A percentile compares a stretch with the other conserved stretches of the same genome.
Conservation (phyloP, 2,888 invertebrate species). For the Capitulum mitella region DNA sequence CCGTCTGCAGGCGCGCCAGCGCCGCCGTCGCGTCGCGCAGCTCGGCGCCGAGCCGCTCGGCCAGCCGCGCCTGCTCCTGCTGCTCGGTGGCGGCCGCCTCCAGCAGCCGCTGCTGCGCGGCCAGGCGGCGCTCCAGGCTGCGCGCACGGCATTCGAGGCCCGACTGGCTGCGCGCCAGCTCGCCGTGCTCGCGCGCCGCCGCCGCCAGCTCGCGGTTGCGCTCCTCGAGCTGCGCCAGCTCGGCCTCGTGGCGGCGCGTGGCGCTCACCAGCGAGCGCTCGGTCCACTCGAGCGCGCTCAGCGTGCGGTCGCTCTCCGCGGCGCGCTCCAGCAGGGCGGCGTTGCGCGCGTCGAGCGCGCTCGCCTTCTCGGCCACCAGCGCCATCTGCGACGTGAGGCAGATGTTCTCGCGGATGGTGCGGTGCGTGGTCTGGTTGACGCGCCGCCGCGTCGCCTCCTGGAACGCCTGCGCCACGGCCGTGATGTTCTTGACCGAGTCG, state of each 20-base stretch:
- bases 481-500: background rate
- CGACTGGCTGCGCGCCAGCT: too few relatives aligned
- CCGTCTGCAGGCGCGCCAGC: background rate
- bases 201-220: background rate
- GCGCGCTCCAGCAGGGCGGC: background rate
- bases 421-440: constrained; percentile 17
- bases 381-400: constrained; percentile 19
- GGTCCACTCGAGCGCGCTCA: background rate
- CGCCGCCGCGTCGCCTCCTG: constrained; percentile 4
- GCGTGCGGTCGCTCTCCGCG: background rate
- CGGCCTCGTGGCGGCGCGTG: background rate
- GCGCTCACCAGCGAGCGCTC: background rate
- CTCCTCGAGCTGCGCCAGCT: background rate
- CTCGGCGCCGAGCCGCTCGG: background rate
- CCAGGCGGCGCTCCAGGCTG: background rate
- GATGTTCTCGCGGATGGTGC: constrained; percentile 23
- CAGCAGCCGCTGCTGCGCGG: constrained; percentile 2
- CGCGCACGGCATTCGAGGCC: too few relatives aligned
- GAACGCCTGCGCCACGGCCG: background rate
- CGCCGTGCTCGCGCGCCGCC: background rate
- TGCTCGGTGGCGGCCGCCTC: background rate
- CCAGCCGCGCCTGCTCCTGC: constrained; percentile 1
- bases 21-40: background rate
- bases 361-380: constrained; percentile 4
- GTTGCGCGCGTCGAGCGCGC: background rate